Conservation (phyloP, 2,888 invertebrate genomes). For the Caenorhabditis auriculariae region DNA sequence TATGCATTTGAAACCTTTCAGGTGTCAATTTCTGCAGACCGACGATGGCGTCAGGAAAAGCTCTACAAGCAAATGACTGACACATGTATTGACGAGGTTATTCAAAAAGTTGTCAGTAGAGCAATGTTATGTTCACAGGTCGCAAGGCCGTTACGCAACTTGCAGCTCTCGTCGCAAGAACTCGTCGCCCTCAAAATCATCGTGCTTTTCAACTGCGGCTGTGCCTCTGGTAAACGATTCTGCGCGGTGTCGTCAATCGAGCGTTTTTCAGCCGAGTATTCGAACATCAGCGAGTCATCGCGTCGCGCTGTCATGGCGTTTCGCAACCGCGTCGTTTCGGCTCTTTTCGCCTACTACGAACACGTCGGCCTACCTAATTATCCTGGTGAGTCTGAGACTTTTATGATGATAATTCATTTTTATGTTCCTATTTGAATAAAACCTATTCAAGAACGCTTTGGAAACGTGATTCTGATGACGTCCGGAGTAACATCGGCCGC, state of each 20-base stretch:
- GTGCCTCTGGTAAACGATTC: constrained; percentile 22
- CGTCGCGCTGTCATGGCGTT: constrained; percentile 32
- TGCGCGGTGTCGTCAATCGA: no score
- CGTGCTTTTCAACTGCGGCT: constrained; percentile 54
- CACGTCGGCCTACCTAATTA: constrained; percentile 26
- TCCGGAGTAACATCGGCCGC: constrained; percentile 55
- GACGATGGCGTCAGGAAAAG: constrained; percentile 61
- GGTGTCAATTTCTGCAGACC: constrained; percentile 53
- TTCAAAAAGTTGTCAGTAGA: background rate
- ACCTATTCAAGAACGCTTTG: constrained; percentile 44
- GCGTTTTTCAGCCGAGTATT: no score
- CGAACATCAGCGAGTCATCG: constrained; percentile 41
- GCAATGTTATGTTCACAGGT: constrained; percentile 30
- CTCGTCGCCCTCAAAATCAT: constrained; percentile 57
- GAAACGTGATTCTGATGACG: constrained; percentile 50
- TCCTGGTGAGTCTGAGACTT: constrained; percentile 8
- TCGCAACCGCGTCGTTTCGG: constrained; percentile 48
- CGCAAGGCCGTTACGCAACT: constrained; percentile 50
- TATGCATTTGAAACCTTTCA: constrained; percentile 12
- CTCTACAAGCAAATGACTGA: constrained; percentile 59
- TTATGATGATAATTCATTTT: background rate
- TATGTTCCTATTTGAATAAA: background rate
- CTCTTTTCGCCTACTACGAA: constrained; percentile 53
- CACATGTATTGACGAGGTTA: constrained; percentile 55
- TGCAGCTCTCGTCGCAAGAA: constrained; percentile 54